Conservation (phyloP, 2,113 vertebrate species). For the Equus przewalskii region DNA sequence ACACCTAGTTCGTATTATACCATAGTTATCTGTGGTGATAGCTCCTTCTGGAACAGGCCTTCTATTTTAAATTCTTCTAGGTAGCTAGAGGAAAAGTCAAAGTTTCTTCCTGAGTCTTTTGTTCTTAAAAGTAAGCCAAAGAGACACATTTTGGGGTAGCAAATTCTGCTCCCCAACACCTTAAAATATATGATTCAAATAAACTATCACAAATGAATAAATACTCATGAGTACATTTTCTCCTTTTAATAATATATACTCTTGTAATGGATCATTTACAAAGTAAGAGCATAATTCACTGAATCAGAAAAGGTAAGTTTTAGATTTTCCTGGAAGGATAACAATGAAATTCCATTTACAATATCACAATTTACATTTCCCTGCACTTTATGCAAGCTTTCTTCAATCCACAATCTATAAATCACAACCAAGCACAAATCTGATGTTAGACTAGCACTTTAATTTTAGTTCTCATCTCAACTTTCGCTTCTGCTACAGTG, state of each 20-base stretch:
- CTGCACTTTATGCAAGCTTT: not conserved
- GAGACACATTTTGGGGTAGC: too few species aligned
- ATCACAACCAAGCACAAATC: not conserved
- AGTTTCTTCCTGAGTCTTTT: too few species aligned
- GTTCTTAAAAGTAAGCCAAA: too few species aligned
- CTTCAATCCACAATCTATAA: not conserved
- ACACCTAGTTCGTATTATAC: too few species aligned
- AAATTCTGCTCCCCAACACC: too few species aligned
- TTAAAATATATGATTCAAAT: not conserved
- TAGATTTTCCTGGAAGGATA: not conserved
- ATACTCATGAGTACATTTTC: not conserved
- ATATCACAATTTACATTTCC: not conserved
- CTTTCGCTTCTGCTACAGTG: not conserved
- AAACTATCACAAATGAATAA: conserved; percentile 15
- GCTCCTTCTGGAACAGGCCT: too few species aligned
- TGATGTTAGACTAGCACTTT: not conserved
- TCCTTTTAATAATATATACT: not conserved
- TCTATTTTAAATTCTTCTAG: too few species aligned
- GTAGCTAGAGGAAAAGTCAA: too few species aligned
- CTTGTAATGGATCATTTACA: not conserved
- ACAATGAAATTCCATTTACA: conserved; percentile 7
- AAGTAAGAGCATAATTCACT: not conserved
- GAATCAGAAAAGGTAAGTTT: not conserved
- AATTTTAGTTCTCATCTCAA: conserved; percentile 14
- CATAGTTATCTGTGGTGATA: too few species aligned